Base-by-base conservation (phyloP, 2,888 invertebrate genomes). In the Malachius bipustulatus region DNA sequence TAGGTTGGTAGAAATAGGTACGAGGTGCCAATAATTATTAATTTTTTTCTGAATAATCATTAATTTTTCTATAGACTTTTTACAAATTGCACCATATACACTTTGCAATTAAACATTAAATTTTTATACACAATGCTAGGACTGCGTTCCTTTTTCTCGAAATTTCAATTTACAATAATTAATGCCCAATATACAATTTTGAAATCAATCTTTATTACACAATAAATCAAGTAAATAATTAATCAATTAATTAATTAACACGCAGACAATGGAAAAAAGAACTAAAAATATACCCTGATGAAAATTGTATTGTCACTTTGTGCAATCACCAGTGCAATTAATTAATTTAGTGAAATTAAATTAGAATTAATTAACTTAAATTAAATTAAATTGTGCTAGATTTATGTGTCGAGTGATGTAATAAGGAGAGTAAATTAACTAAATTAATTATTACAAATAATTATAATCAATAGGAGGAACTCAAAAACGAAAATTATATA, bases 81-180 rank as follows among this genome's bases (percentile, higher is more conserved):
- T 57, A 58, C 57, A 61, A 54, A 59, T 60, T 61, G 60, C 60
- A 62, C 59, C 60, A 56, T 57, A 55, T 59, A 59, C 55, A 57
- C 54, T 52, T 58, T 56, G 56, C 56, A 59, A 19, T 19, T 19
- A 19, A 43, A 59, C 56, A 56, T 57, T 58, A 45, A 55, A 47
- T 51, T 48, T 56, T 56, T 57, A 51, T 60, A 60, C 57, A 62
- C 55, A 59, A 59, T 62, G 62, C 62, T 62, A 62, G 60, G 62
- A 62, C 54, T 62, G 48, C 52, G 62, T 63, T 63, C 63, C 62
- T 61, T 54, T 55, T 52, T 52, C 48, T 41, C 38, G 43, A 42
- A 45, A 46, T 44, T 50, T 40, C 41, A 40, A 36, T 45, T 36
- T 41, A 46, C 44, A 45, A 37, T 43, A 31, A 32, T 43, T 40